These are phyloP conservation scores for Atethmia centrago DNA, from an alignment of 2,888 invertebrate genomes.

Conservation along the genomic window DNA sequence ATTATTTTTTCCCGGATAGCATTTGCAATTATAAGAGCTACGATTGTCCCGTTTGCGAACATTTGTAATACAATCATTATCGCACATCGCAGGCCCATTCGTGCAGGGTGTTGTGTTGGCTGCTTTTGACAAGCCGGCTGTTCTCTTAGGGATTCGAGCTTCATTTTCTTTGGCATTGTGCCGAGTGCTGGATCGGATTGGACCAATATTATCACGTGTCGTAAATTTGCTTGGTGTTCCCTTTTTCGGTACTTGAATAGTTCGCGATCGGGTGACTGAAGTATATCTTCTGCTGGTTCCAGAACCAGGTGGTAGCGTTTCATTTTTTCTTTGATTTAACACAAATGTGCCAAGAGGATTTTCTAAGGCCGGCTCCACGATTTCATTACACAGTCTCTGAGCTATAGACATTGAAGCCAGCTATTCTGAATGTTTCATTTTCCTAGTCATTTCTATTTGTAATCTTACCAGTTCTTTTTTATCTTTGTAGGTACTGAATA, in stretches of 20 bases:
- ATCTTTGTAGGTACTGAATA: not conserved
- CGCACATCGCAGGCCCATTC: conserved; percentile 71
- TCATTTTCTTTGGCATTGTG: conserved; percentile 70
- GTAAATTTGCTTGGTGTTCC: conserved; percentile 69
- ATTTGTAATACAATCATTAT: conserved; percentile 76
- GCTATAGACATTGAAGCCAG: conserved; percentile 76
- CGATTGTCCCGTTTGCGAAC: conserved; percentile 72
- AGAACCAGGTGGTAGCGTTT: conserved; percentile 18
- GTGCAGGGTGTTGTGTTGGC: conserved; percentile 74
- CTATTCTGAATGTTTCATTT: conserved; percentile 10
- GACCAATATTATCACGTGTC: conserved; percentile 56
- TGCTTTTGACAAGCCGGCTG: conserved; percentile 57
- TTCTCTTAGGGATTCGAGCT: conserved; percentile 61
- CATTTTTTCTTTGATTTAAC: conserved; percentile 22
- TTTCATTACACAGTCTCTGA: conserved; percentile 77
- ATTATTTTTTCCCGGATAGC: conserved; percentile 52
- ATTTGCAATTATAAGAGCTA: conserved; percentile 68
- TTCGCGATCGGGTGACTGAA: conserved; percentile 67
- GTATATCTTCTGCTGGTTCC: conserved; percentile 53
- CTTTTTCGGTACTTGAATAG: conserved; percentile 72
- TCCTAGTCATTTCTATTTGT: conserved; percentile 15
- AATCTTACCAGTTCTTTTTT: conserved; percentile 7
- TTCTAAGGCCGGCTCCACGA: conserved; percentile 74
- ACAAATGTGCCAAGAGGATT: conserved; percentile 24
- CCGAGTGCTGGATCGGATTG: conserved; percentile 58